These are phyloP conservation scores for Entomyzon cyanotis DNA, from an alignment of 2,113 vertebrate genomes.

Conservation along the genomic window DNA sequence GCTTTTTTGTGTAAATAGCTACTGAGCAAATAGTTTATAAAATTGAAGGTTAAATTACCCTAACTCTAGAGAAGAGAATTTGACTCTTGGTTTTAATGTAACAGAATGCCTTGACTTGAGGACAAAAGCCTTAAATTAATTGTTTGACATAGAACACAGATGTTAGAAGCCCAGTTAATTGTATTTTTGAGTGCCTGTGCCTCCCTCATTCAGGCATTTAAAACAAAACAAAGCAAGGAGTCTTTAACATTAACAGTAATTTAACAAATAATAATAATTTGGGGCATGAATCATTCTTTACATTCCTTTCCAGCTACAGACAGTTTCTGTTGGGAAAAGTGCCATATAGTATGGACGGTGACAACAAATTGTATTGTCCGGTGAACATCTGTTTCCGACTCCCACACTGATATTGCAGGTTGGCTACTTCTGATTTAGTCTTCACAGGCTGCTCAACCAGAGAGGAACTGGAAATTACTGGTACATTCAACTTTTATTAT, in stretches of 20 bases:
- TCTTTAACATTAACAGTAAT: neutral
- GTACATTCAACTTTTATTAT: constrained; percentile 74
- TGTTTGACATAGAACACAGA: neutral
- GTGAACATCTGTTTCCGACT: constrained; percentile 87
- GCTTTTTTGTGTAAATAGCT: neutral
- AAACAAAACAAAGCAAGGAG: constrained; percentile 38
- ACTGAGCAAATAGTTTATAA: neutral
- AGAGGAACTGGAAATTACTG: constrained; percentile 82
- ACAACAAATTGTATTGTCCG: constrained; percentile 80
- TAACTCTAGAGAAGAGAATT: neutral
- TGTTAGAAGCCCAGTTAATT: neutral
- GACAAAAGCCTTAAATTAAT: neutral
- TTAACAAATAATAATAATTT: constrained; percentile 45
- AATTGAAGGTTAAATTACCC: neutral
- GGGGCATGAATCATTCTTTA: constrained; percentile 76
- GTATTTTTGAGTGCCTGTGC: neutral
- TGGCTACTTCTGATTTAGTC: constrained; percentile 54
- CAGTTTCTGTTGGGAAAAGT: constrained; percentile 77
- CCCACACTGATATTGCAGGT: constrained; percentile 75
- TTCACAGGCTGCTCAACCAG: constrained; percentile 66
- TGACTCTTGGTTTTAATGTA: neutral
- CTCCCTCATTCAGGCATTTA: constrained; percentile 3
- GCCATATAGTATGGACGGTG: constrained; percentile 76
- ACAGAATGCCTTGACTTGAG: neutral
- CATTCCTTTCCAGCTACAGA: constrained; percentile 77